Percentiles rank a stretch among this genome's conserved stretches.
Evolutionary conservation across 2,113 vertebrate species (phyloP).

Genomic region (Pleuronectes platessa): DNA sequence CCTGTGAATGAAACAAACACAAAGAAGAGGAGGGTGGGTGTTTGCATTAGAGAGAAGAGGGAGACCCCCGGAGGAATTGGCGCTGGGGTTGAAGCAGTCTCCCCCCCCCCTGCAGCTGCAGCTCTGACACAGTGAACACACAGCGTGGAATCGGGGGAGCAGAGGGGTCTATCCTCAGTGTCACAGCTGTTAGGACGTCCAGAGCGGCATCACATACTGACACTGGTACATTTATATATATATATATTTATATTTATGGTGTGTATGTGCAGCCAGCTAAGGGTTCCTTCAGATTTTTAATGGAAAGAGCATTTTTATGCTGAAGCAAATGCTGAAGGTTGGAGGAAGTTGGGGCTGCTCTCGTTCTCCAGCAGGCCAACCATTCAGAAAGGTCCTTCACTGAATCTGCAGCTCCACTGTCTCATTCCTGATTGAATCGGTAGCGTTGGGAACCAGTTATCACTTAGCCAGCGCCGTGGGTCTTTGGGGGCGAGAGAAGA

Average conservation of each 20-base stretch:
- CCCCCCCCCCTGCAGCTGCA: slow-evolving; percentile 54
- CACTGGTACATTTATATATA: background rate
- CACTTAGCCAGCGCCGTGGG: background rate
- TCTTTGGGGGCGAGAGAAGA: slow-evolving; percentile 37
- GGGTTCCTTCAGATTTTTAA: slow-evolving; percentile 36
- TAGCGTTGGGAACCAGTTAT: slow-evolving; percentile 45
- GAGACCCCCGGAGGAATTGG: slow-evolving; percentile 47
- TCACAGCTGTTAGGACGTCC: slow-evolving; percentile 66
- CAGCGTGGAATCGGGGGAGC: slow-evolving; percentile 74
- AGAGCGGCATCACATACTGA: slow-evolving; percentile 49
- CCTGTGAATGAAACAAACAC: slow-evolving; percentile 80
- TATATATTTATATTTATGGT: slow-evolving; percentile 5
- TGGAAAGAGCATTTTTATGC: slow-evolving; percentile 40
- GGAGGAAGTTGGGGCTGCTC: slow-evolving; percentile 40
- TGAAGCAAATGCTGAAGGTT: slow-evolving; percentile 56
- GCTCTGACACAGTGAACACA: slow-evolving; percentile 60
- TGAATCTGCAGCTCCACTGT: slow-evolving; percentile 41
- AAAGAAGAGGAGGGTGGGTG: slow-evolving; percentile 20
- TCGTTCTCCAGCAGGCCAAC: slow-evolving; percentile 34
- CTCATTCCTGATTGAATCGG: slow-evolving; percentile 56
- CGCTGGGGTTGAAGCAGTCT: slow-evolving; percentile 39
- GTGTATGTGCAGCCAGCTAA: slow-evolving; percentile 30
- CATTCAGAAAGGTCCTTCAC: slow-evolving; percentile 41
- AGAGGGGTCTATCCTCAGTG: slow-evolving; percentile 63
- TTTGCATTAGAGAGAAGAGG: slow-evolving; percentile 55